Conservation (phyloP, 2,888 invertebrate species). For the Lycocerus yunnanus region DNA sequence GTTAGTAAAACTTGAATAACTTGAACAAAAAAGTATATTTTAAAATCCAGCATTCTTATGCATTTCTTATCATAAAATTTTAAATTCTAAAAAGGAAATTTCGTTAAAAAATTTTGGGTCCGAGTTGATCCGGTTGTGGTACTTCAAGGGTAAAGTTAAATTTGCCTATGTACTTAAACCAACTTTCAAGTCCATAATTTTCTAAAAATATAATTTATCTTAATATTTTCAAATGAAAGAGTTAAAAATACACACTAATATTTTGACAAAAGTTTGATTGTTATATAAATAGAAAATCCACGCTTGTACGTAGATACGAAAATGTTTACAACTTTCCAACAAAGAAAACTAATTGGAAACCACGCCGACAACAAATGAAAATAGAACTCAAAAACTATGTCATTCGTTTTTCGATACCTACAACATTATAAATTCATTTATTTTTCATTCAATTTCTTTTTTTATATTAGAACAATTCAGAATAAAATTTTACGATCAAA, state of each 20-base stretch:
- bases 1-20: too few species aligned
- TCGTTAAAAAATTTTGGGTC: too few species aligned
- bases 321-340: neutral
- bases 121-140: too few species aligned
- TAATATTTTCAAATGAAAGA: neutral
- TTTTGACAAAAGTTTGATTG: neutral
- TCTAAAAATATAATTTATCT: neutral
- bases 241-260: neutral
- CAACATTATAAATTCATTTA: neutral
- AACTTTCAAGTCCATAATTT: neutral
- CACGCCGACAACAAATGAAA: neutral
- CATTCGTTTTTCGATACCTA: neutral
- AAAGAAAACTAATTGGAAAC: neutral
- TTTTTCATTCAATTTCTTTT: neutral
- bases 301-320: neutral
- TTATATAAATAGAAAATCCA: neutral
- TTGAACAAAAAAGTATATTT: too few species aligned
- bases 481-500: neutral
- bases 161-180: too few species aligned
- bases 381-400: neutral
- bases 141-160: too few species aligned
- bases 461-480: neutral
- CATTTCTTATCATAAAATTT: too few species aligned
- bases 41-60: too few species aligned
- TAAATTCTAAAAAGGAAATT: too few species aligned